Evolutionary conservation across 2,113 vertebrate genomes (phyloP), one percentile per base, ranked within the genome.

Genomic region (Fregata magnificens): DNA sequence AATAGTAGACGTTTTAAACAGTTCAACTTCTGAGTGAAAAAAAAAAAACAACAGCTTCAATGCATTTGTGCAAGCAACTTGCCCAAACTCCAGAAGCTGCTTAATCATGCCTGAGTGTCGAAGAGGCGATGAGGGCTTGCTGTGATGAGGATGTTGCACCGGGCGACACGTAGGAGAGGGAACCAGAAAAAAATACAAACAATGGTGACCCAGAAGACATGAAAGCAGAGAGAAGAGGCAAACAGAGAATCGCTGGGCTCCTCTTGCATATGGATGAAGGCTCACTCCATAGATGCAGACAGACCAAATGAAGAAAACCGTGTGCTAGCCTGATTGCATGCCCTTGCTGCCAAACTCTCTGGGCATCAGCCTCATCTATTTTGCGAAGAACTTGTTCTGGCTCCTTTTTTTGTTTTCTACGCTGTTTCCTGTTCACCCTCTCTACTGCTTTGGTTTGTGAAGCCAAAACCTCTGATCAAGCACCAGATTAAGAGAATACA

Each of bases 391-490:
- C 31, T 56, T 28, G 20, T 13, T 89, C 74, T 72, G 70, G n/a
- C 38, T 90, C 24, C 55, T 45, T 25, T 81, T 59, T 81, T 66
- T 45, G 22, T 88, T 80, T 84, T 63, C 63, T 73, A 63, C 26
- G 16, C 42, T 26, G 28, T n/a, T 92, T 95, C 78, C 78, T 93
- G 83, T 90, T 96, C 74, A 26, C 31, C 31, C 38, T 66, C 42
- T 81, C 70, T 63, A 59, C 65, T 66, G 50, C 76, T 86, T 91
- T 52, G 69, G 86, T 42, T 93, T 94, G 26, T 67, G 71, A 95
- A 91, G 84, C 67, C 87, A 86, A 94, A 96, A 85, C 19, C 66
- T 95, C 86, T 77, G 79, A 96, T 94, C 55, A 65, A 83, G 55
- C 36, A 63, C 15, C 72, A 93, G 90, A 96, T 88, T 85, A 78